Evolutionary conservation across 2,888 invertebrate genomes (phyloP), one percentile per base, ranked within the genome.

Genomic region (Rhabditoides inermis): DNA sequence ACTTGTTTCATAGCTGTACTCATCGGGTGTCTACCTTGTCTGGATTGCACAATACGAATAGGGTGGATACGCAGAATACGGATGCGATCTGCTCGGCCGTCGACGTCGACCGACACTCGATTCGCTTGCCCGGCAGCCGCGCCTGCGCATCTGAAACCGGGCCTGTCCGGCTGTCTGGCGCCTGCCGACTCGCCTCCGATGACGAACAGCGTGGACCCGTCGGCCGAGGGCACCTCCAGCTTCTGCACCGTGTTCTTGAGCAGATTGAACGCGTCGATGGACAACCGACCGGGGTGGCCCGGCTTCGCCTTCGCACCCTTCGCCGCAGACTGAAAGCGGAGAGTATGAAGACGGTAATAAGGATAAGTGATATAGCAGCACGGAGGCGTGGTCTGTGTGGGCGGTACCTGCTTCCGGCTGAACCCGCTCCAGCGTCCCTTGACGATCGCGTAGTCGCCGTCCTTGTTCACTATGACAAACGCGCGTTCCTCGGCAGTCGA

Each of bases 11-110:
- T n/a, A n/a, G n/a, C n/a, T n/a, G n/a, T n/a, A n/a, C n/a, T n/a
- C n/a, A n/a, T n/a, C n/a, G n/a, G n/a, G n/a, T n/a, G n/a, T 12
- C 3, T 45, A 55, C 59, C 52, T 75, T 74, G 44, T 79, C 77
- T 1, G 80, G 80, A 66, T 81, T 79, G 63, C 80, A 80, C 15
- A 81, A 73, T n/a, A 81, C 79, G 61, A 80, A 79, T 20, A 81
- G 73, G 6, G 80, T 71, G n/a, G 80, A 73, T 7, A 80, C 77
- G 44, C 77, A 75, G 71, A 81, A 80, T 7, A 79, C 77, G 49
- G 78, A 65, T 18, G 79, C 78, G 10, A 81, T 71, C 55, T 79
- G 78, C 65, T 81, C 79, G 2, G 78, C 78, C 12, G 80, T 77
- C 51, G 78, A 67, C 20, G 71, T 69, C 22, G 72, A 73, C 25